phyloP scores from a whole-genome alignment of 2,797 vertebrate genomes.

The Dallia pectoralis region DNA sequence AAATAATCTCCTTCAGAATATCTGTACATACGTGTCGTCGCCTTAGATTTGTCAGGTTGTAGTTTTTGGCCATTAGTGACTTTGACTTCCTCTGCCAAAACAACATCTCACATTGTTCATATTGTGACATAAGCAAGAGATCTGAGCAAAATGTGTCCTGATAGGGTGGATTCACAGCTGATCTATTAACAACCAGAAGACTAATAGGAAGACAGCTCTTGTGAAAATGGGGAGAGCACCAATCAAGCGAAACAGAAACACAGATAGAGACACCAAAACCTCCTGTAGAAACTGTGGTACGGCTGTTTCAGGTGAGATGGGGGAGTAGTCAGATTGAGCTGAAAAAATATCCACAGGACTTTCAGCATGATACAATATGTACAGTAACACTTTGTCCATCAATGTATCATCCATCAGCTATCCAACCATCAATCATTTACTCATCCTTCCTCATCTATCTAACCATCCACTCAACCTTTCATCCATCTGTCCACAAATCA shows the following conservation, averaged over 20 bases:
- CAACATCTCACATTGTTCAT: background rate
- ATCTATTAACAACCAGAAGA: background rate
- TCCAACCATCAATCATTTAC: too few relatives aligned
- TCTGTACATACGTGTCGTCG: background rate
- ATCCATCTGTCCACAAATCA: too few relatives aligned
- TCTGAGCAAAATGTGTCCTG: background rate
- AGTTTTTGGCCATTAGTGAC: background rate
- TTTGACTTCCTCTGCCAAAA: background rate
- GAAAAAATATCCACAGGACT: background rate
- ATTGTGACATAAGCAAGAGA: background rate
- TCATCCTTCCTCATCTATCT: too few relatives aligned
- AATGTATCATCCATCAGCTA: too few relatives aligned
- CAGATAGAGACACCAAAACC: background rate
- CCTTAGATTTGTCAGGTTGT: background rate
- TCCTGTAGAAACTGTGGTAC: background rate
- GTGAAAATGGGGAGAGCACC: background rate
- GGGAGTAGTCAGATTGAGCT: slow-evolving; percentile 4
- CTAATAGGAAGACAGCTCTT: background rate
- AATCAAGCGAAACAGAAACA: background rate
- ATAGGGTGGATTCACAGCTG: background rate
- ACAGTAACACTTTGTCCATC: background rate
- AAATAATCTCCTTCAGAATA: background rate
- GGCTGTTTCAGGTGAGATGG: background rate
- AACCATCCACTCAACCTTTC: too few relatives aligned
- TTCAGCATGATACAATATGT: slow-evolving; percentile 9